Conservation (phyloP, 2,888 invertebrate species). For the Coleophora flavipennella region DNA sequence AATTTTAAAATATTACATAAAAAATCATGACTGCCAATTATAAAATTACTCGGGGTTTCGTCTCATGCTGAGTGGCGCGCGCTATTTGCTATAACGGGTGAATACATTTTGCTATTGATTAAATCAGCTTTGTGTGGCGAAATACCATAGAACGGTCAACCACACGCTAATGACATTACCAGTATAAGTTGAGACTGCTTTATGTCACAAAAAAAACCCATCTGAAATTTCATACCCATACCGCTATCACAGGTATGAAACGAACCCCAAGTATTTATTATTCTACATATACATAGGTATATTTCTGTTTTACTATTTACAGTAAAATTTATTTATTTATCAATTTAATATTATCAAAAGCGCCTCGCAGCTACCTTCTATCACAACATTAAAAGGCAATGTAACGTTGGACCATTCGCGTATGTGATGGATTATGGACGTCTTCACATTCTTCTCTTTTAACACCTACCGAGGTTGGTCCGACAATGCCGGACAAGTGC, state of each 20-base stretch:
- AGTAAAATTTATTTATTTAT: conserved; percentile 18
- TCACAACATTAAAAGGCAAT: conserved; percentile 70
- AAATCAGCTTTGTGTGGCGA: not conserved
- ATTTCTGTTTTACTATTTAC: conserved; percentile 8
- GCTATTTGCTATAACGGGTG: too few species aligned
- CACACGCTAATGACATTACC: too few species aligned
- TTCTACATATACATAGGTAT: conserved; percentile 1
- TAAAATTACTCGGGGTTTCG: too few species aligned
- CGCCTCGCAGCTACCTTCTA: conserved; percentile 42
- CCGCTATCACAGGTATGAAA: not conserved
- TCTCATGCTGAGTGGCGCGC: too few species aligned
- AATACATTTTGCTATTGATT: not conserved
- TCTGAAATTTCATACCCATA: too few species aligned
- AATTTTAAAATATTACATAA: conserved; percentile 8
- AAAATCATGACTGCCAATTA: too few species aligned
- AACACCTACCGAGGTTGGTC: too few species aligned
- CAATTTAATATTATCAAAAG: conserved; percentile 27
- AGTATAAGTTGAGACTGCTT: too few species aligned
- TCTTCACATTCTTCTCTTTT: too few species aligned
- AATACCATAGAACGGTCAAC: too few species aligned
- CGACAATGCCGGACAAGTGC: too few species aligned
- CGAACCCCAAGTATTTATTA: not conserved
- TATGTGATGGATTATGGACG: conserved; percentile 41
- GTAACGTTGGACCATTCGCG: conserved; percentile 62
- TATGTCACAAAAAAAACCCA: too few species aligned